Evolutionary conservation across 2,888 invertebrate species (phyloP), one percentile per base, ranked within the genome.

Genomic region (Apamea sordens): DNA sequence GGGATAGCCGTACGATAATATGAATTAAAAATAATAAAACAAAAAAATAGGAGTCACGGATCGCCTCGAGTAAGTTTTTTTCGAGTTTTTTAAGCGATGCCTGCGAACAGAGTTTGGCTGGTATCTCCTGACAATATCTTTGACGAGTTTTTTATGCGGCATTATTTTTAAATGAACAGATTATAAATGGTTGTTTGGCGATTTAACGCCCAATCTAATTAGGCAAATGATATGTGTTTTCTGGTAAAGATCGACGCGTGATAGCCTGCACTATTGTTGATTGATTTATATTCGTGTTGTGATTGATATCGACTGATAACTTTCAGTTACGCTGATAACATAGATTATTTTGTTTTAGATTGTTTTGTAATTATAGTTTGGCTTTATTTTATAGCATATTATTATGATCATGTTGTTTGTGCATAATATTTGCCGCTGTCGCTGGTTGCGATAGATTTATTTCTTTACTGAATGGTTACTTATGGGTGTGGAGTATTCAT

Each of bases 171-270:
- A 96, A 96, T 95, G 96, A 96, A 96, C 96, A 95, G 96, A 96
- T 96, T 96, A 96, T 97, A 96, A 96, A 96, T 96, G 96, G 95
- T 94, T 95, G 96, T 96, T 96, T 95, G 95, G 96, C 96, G 96
- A 97, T 97, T 97, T 97, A 96, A 96, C 97, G 97, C 97, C 96
- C 97, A 96, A 96, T 96, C 96, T 96, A 96, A 97, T 97, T 97
- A 97, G 95, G 96, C 94, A 96, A 96, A 96, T 96, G 96, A 96
- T 97, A 97, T 97, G 96, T 96, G 96, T 96, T 96, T 96, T 96
- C 92, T 93, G 91, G 86, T 91, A 88, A 92, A 93, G 92, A 94
- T 94, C 88, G 88, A 89, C 91, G 90, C 90, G 86, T 85, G 93
- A 93, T 94, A 93, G 87, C 80, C 78, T 90, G 91, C 86, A 90